Base-by-base conservation (phyloP, 2,888 invertebrate species). In the Frankliniella intonsa region DNA sequence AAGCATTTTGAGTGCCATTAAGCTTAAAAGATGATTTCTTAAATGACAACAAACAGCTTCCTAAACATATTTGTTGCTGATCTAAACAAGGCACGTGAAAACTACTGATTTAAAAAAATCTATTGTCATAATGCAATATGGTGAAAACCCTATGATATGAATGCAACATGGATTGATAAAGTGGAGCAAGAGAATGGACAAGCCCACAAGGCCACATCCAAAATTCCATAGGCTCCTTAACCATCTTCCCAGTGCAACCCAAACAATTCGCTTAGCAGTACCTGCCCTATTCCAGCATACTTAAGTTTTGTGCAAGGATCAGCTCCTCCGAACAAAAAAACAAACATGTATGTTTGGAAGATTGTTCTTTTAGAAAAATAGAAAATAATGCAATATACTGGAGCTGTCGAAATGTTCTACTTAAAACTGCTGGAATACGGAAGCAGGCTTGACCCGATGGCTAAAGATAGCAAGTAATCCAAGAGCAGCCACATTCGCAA, bases 171-270 rank as follows among this genome's bases (percentile, higher is more conserved):
- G 25, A 76, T 12, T 12, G 69, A 76, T 76, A 76, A 76, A 76
- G 69, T 76, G 69, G 69, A 76, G 69, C 69, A 76, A 76, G 69
- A 76, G 69, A 10, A 76, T 76, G 69, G 69, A 76, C 25, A 76
- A 76, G 69, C 69, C 69, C 69, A 76, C 69, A 76, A 10, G 69
- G 69, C 69, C 69, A 76, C 22, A 76, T 76, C 69, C 69, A 76
- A 22, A 76, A 76, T 25, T 25, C 22, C 22, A 25, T 22, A 25
- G 69, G 69, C 69, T 76, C 69, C 69, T 12, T 76, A 76, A 76
- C 69, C 69, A 76, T 25, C 69, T 22, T 76, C 69, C 69, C 69
- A 76, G 55, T 81, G 55, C 79, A 51, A 80, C 49, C 62, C 49
- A 49, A 19, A 79, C 22, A 81, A 3, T n/a, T 27, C 76, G 69